Conservation (phyloP, 2,888 invertebrate species). For the Listrodromus nycthemerus region DNA sequence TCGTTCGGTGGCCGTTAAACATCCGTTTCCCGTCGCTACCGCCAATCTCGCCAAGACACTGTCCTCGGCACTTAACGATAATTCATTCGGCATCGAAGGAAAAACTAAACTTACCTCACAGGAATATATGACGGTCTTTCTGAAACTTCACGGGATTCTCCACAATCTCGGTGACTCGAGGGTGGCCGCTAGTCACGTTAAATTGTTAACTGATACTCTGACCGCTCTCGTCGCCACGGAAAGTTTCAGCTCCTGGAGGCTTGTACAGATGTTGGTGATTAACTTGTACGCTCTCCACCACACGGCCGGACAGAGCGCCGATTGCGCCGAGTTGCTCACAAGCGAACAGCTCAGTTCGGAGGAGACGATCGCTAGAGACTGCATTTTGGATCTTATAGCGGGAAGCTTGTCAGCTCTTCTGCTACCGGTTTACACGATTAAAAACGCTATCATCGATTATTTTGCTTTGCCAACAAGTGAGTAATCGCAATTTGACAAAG, state of each 20-base stretch:
- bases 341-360: conserved; percentile 86
- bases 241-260: conserved; percentile 90
- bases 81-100: conserved; percentile 75
- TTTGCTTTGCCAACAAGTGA: conserved; percentile 90
- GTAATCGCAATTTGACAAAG: conserved; percentile 67
- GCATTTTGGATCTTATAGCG: conserved; percentile 88
- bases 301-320: conserved; percentile 83
- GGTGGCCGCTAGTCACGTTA: conserved; percentile 87
- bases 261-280: conserved; percentile 92
- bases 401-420: conserved; percentile 89
- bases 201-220: conserved; percentile 89
- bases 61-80: conserved; percentile 85
- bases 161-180: conserved; percentile 86
- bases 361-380: conserved; percentile 87
- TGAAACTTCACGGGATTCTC: conserved; percentile 88
- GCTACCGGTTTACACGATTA: conserved; percentile 90
- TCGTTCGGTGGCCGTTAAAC: conserved; percentile 92
- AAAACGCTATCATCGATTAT: conserved; percentile 88
- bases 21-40: conserved; percentile 94
- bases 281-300: conserved; percentile 90
- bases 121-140: conserved; percentile 87
- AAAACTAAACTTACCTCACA: conserved; percentile 87
- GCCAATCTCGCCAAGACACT: conserved; percentile 92
- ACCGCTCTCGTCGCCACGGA: conserved; percentile 92
- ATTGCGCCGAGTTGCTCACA: conserved; percentile 83